A percentile compares a stretch with the other conserved stretches of the same genome.
phyloP scores from a whole-genome alignment of 2,797 vertebrate species.

The Echiichthys vipera region DNA sequence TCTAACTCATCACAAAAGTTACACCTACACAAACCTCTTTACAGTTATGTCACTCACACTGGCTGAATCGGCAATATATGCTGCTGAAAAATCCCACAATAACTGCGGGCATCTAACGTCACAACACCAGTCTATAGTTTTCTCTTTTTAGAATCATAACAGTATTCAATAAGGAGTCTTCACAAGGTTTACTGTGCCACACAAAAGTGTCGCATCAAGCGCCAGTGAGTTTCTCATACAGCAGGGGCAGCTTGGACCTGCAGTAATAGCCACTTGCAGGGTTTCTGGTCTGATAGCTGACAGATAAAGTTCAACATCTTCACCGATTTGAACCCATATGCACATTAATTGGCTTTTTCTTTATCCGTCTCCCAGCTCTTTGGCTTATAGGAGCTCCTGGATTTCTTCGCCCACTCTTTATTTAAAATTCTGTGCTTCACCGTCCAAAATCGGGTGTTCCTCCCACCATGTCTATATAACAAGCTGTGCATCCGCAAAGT shows the following conservation, averaged over 20 bases:
- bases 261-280: neutral
- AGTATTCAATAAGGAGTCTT: too few relatives aligned
- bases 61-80: constrained; percentile 3
- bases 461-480: constrained; percentile 5
- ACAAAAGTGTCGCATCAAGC: neutral
- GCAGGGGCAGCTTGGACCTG: neutral
- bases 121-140: neutral
- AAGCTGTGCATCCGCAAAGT: constrained; percentile 26
- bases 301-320: constrained; percentile 12
- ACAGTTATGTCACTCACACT: neutral
- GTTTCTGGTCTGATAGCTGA: constrained; percentile 6
- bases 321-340: constrained; percentile 22
- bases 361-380: constrained; percentile 3
- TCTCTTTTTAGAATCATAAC: neutral
- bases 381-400: constrained; percentile 13
- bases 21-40: constrained; percentile 7
- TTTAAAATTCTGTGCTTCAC: constrained; percentile 37
- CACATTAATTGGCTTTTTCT: neutral
- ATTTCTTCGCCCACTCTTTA: constrained; percentile 24
- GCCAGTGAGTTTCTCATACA: neutral
- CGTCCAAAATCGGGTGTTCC: constrained; percentile 17
- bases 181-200: neutral
- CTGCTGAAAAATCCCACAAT: neutral
- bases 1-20: neutral
- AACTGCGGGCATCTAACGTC: neutral